Conservation (phyloP, 2,113 vertebrate genomes). For the Barbus barbus region DNA sequence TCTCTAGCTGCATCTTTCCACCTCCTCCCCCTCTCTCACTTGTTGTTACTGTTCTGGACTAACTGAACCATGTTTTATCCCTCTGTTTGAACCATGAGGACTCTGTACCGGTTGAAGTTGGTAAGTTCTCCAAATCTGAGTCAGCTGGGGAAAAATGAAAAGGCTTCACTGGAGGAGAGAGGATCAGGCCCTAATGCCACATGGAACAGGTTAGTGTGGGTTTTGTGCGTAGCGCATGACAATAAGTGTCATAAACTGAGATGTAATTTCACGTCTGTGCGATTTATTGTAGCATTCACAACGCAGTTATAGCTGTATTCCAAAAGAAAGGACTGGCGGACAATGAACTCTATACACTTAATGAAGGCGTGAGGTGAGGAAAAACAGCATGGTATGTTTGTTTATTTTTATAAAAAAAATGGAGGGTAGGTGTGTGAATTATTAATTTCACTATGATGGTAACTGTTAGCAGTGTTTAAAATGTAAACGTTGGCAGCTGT, state of each 20-base stretch:
- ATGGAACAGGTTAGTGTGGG: conserved; percentile 74
- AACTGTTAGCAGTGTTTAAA: not conserved
- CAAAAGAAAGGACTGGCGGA: conserved; percentile 92
- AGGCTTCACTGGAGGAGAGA: conserved; percentile 74
- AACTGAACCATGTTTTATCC: conserved; percentile 36
- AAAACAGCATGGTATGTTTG: conserved; percentile 28
- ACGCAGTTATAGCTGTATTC: conserved; percentile 92
- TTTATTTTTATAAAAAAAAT: not conserved
- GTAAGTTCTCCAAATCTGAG: conserved; percentile 80
- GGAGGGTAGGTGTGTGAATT: not conserved
- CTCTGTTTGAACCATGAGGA: conserved; percentile 68
- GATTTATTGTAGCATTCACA: conserved; percentile 85
- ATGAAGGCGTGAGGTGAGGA: conserved; percentile 82
- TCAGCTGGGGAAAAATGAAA: conserved; percentile 77
- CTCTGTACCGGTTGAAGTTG: conserved; percentile 77
- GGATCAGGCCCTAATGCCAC: conserved; percentile 77
- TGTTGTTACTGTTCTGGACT: conserved; percentile 12
- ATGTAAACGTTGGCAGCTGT: not conserved
- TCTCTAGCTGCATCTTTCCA: not conserved
- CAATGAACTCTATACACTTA: conserved; percentile 90
- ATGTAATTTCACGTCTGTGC: conserved; percentile 3
- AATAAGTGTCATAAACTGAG: not conserved
- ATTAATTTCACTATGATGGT: not conserved
- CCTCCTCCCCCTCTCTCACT: conserved; percentile 37
- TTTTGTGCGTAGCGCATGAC: not conserved